These are phyloP conservation scores for Panorpa germanica DNA, from an alignment of 2,888 invertebrate genomes.

Conservation along the genomic window DNA sequence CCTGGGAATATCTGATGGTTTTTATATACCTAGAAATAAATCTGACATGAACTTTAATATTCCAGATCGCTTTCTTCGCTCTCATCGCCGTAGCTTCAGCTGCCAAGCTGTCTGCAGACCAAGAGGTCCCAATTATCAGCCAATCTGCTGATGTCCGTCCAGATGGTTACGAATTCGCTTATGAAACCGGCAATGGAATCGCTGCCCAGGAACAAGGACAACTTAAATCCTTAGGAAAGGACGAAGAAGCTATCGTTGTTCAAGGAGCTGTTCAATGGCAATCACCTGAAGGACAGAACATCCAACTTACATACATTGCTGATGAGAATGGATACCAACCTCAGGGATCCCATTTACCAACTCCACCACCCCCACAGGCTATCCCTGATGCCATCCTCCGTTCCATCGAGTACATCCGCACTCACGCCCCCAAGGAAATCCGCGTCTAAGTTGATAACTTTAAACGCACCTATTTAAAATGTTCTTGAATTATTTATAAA, in stretches of 20 bases:
- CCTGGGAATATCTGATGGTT: too few species aligned
- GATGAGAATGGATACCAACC: conserved; percentile 32
- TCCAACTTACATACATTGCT: conserved; percentile 26
- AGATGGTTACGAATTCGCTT: conserved; percentile 22
- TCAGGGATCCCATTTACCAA: conserved; percentile 24
- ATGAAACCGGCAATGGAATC: conserved; percentile 32
- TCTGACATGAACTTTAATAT: too few species aligned
- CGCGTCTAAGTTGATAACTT: too few species aligned
- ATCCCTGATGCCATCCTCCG: conserved; percentile 33
- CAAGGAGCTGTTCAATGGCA: conserved; percentile 27
- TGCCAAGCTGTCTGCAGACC: too few species aligned
- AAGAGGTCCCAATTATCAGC: too few species aligned
- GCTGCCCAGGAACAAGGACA: conserved; percentile 26
- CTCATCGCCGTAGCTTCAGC: too few species aligned
- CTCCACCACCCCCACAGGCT: conserved; percentile 20
- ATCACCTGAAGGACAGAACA: conserved; percentile 23
- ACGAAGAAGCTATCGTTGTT: conserved; percentile 23
- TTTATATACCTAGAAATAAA: too few species aligned
- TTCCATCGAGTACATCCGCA: conserved; percentile 30
- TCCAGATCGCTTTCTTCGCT: too few species aligned
- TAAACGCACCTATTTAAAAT: too few species aligned
- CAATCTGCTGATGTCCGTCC: conserved; percentile 22
- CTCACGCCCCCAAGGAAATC: too few species aligned
- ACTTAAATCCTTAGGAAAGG: too few species aligned
- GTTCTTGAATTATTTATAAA: too few species aligned